Conservation (phyloP, 1,140 invertebrate species). For the Planococcus citri region DNA sequence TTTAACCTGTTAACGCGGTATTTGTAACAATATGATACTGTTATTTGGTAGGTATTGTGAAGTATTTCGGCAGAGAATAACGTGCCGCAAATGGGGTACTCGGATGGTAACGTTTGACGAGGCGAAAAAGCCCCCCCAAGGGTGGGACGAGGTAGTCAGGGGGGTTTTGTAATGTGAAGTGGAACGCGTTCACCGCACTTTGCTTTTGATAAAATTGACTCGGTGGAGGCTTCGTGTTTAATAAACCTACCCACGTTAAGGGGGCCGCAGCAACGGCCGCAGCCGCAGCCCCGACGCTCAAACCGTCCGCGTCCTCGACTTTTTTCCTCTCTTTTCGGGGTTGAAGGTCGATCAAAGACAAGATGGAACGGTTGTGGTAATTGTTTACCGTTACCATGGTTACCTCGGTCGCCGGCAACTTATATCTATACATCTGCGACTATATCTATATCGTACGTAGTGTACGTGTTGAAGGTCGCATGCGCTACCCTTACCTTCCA, state of each 20-base stretch:
- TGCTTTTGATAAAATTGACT: constrained; percentile 3
- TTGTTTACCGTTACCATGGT: constrained; percentile 13
- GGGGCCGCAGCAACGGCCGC: too few relatives aligned
- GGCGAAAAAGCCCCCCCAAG: too few relatives aligned
- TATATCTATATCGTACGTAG: background rate
- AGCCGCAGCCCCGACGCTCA: too few relatives aligned
- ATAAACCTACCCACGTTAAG: background rate
- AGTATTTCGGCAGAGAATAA: too few relatives aligned
- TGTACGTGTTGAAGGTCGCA: constrained; percentile 8
- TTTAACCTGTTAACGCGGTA: too few relatives aligned
- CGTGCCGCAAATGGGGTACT: too few relatives aligned
- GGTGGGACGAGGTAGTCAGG: too few relatives aligned
- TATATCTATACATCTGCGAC: background rate
- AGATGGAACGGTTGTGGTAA: constrained; percentile 14
- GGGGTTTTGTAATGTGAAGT: background rate
- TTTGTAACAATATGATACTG: too few relatives aligned
- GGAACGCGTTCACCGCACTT: background rate
- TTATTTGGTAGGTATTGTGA: too few relatives aligned
- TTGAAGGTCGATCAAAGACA: constrained; percentile 19
- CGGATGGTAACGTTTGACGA: too few relatives aligned
- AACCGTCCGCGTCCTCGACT: background rate
- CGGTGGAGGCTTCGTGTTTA: background rate
- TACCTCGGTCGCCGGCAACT: background rate
- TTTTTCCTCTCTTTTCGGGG: constrained; percentile 4
- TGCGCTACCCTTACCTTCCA: background rate